Evolutionary conservation across 2,888 invertebrate species (phyloP), one percentile per base, ranked within the genome.

Genomic region (Noctua comes): DNA sequence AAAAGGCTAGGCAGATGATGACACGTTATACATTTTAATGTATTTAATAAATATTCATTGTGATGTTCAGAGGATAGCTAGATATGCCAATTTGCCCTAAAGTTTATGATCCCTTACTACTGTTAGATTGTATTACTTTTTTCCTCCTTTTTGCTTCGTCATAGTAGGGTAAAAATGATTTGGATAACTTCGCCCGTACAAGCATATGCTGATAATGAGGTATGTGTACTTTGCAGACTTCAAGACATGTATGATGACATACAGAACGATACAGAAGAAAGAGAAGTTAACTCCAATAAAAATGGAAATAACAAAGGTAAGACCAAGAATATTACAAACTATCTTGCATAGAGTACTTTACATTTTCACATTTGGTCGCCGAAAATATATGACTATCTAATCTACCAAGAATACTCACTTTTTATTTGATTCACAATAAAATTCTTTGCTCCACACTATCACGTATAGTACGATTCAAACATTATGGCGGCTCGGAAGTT

Each of bases 211-310:
- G 21, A 21, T 71, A 8, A 57, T 27, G 21, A 21, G 8, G 0
- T 57, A 5, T 54, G 3, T 21, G 24, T 46, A 18, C 6, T 46
- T 90, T 90, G 8, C 86, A 96, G 96, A 82, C 87, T 96, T 10
- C 96, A 96, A 92, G 96, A 96, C 80, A 88, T 95, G 54, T 96
- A 96, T 73, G 96, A 96, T 64, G 96, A 96, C 64, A 88, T 91
- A 4, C 95, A 95, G 76, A 95, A 91, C 48, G 96, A 96, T 2
- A 83, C 89, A 2, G 95, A 95, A 6, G 96, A 96, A 2, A 95
- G 94, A 78, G 96, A 96, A 91, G 85, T 94, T 0, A 96, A 94
- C 83, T 94, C 93, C 0, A 96, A 96, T 77, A 96, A 94, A 83
- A 93, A 92, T 71, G 90, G 90, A 31, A 92, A 87, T 77, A 91